phyloP scores from a whole-genome alignment of 2,113 vertebrate species.

The Vimba vimba region DNA sequence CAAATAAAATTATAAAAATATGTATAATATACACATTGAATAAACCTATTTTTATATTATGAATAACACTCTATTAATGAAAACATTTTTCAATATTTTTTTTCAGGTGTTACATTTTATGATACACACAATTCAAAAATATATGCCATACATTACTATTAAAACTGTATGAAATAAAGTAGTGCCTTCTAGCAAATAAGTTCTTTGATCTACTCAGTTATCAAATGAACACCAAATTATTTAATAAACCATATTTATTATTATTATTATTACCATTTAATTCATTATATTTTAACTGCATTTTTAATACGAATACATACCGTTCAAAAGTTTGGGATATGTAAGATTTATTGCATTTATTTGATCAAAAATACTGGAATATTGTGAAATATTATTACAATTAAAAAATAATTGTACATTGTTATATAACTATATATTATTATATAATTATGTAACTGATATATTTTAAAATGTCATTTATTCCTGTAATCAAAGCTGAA shows the following conservation, averaged over 20 bases:
- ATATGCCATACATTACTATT: background rate
- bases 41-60: background rate
- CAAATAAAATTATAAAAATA: background rate
- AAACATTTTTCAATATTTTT: background rate
- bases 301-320: too few relatives aligned
- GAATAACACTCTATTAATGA: background rate
- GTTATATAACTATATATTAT: too few relatives aligned
- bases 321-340: too few relatives aligned
- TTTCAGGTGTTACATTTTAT: background rate
- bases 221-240: background rate
- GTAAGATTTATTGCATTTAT: too few relatives aligned
- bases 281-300: background rate
- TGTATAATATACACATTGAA: background rate
- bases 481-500: too few relatives aligned
- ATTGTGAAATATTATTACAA: too few relatives aligned
- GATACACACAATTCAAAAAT: background rate
- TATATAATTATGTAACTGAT: too few relatives aligned
- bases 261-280: background rate
- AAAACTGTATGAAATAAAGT: background rate
- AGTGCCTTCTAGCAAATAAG: background rate
- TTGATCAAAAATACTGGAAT: too few relatives aligned
- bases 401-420: too few relatives aligned
- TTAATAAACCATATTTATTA: background rate
- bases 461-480: too few relatives aligned
- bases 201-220: background rate